Conservation (phyloP, 2,888 invertebrate genomes). For the Pseudoips prasinana region DNA sequence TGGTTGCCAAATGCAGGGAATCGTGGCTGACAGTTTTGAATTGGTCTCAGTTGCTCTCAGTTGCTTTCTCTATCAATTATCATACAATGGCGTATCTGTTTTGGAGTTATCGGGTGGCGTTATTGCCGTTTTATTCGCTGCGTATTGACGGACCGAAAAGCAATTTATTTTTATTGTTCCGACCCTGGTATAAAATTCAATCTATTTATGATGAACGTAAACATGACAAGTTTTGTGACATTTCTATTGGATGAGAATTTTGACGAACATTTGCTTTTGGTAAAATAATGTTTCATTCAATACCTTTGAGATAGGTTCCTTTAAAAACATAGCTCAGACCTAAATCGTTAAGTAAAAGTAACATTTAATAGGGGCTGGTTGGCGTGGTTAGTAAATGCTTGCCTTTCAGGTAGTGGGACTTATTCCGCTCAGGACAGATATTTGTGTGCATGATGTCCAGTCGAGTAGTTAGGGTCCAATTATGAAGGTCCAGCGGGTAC, state of each 20-base stretch:
- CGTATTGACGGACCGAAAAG: conserved; percentile 35
- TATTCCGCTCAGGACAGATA: too few species aligned
- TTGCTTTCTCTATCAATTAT: conserved; percentile 51
- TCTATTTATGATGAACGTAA: conserved; percentile 65
- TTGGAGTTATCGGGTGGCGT: conserved; percentile 28
- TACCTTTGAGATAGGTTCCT: too few species aligned
- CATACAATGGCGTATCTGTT: conserved; percentile 38
- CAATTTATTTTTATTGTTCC: conserved; percentile 40
- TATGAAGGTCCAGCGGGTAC: too few species aligned
- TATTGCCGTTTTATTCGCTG: conserved; percentile 61
- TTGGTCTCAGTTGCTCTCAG: conserved; percentile 50
- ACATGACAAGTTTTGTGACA: conserved; percentile 42
- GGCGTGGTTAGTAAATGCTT: too few species aligned
- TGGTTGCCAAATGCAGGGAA: conserved; percentile 69
- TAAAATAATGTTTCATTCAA: too few species aligned
- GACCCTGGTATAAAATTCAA: conserved; percentile 65
- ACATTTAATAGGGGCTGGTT: too few species aligned
- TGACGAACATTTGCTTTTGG: too few species aligned
- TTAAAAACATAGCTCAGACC: too few species aligned
- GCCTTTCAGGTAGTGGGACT: too few species aligned
- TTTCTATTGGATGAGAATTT: conserved; percentile 22
- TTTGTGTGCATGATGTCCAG: too few species aligned
- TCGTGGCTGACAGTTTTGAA: conserved; percentile 70
- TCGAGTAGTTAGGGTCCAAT: too few species aligned
- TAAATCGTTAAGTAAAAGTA: too few species aligned